Percentiles rank a stretch among this genome's conserved stretches.
Conservation (phyloP, 2,888 invertebrate genomes). For the Euspilapteryx auroguttella region DNA sequence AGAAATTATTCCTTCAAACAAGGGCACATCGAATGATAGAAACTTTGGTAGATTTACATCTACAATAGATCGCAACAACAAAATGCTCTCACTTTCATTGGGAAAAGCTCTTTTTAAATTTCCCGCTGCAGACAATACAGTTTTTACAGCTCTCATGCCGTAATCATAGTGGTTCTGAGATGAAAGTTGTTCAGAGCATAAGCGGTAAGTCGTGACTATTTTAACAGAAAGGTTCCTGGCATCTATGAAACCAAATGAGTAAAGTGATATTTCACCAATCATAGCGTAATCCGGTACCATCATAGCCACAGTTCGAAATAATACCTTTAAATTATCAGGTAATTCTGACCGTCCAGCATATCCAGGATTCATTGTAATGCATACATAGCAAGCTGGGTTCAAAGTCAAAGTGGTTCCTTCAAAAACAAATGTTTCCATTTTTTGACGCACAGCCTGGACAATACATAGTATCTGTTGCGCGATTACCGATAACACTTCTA, state of each 20-base stretch:
- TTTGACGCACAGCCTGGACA: conserved; percentile 71
- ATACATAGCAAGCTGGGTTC: conserved; percentile 80
- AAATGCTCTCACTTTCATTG: conserved; percentile 74
- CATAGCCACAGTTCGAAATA: conserved; percentile 88
- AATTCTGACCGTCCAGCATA: conserved; percentile 82
- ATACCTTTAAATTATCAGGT: conserved; percentile 82
- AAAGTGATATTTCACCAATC: conserved; percentile 84
- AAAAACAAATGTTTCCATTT: conserved; percentile 69
- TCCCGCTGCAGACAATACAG: conserved; percentile 80
- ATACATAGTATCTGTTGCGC: conserved; percentile 86
- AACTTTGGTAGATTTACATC: conserved; percentile 94
- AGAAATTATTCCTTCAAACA: conserved; percentile 88
- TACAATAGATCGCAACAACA: conserved; percentile 81
- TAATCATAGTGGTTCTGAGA: conserved; percentile 88
- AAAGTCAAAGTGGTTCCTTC: conserved; percentile 75
- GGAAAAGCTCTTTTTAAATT: conserved; percentile 80
- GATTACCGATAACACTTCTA: conserved; percentile 83
- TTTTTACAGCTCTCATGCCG: conserved; percentile 89
- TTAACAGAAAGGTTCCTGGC: conserved; percentile 77
- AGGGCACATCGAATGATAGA: conserved; percentile 82
- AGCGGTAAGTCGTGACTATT: conserved; percentile 79
- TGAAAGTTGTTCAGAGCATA: conserved; percentile 84
- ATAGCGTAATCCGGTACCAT: conserved; percentile 89
- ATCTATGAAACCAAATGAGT: conserved; percentile 79
- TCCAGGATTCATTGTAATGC: conserved; percentile 79